Conservation (phyloP, 2,888 invertebrate genomes). For the Biston stratarius region DNA sequence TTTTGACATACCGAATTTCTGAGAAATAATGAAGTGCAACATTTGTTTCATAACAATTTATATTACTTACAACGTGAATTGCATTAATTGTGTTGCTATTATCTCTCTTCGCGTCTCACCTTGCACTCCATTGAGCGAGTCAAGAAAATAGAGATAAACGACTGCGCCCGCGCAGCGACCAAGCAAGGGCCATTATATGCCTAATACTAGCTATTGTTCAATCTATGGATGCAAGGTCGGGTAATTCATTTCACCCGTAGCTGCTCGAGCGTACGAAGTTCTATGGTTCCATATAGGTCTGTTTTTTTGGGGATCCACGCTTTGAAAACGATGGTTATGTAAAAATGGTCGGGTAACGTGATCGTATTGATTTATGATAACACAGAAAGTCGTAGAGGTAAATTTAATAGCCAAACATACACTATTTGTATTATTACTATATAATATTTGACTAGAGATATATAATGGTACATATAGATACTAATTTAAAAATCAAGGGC, state of each 20-base stretch:
- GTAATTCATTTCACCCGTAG: constrained; percentile 41
- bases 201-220: constrained; percentile 18
- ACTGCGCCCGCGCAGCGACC: constrained; percentile 7
- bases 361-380: too few relatives aligned
- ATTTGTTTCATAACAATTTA: constrained; percentile 3
- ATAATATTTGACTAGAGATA: too few relatives aligned
- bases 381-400: background rate
- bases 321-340: background rate
- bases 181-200: constrained; percentile 18
- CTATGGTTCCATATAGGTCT: background rate
- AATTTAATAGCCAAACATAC: background rate
- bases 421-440: background rate
- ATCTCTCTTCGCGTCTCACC: constrained; percentile 39
- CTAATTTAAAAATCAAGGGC: too few relatives aligned
- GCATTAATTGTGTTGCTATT: constrained; percentile 7
- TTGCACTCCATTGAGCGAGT: constrained; percentile 49
- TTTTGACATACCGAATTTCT: too few relatives aligned
- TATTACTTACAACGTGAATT: constrained; percentile 10
- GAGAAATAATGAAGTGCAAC: too few relatives aligned
- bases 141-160: constrained; percentile 46
- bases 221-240: constrained; percentile 33
- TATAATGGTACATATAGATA: too few relatives aligned
- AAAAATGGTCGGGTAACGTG: background rate
- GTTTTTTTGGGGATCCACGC: constrained; percentile 14
- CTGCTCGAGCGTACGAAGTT: constrained; percentile 11